Evolutionary conservation across 2,113 vertebrate genomes (phyloP), one percentile per base, ranked within the genome.

Genomic region (Cynoglossus semilaevis): DNA sequence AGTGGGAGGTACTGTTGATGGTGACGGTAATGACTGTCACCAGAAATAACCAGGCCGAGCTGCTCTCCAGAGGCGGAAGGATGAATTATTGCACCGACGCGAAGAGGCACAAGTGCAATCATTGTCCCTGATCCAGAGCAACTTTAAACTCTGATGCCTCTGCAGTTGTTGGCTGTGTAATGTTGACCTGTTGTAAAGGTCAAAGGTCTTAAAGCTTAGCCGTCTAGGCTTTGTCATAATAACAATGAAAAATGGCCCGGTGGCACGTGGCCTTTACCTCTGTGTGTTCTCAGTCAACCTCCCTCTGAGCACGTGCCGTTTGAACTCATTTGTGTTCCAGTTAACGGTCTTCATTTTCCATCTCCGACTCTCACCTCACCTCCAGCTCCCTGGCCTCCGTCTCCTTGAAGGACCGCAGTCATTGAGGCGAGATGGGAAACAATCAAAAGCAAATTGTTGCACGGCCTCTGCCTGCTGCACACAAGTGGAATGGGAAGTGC

Each of bases 401-500:
- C 51, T 52, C 63, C 55, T 45, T 63, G 69, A 14, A 1, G 17
- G 62, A 59, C 43, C 8, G 22, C 51, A 79, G 77, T 65, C 58
- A 22, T 70, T 2, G 14, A 22, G 68, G 76, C 70, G 74, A 84
- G 77, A 85, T 77, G 60, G 76, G 66, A 85, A 85, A 79, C 84
- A 81, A 88, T 88, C 79, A 84, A 56, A 64, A 36, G 69, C 67
- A 86, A 82, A 84, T 88, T 88, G 79, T 70, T 3, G 6, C 9
- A 37, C 70, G 1, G 64, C 66, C 15, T 5, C 70, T 35, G 44
- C 44, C 60, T n/a, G 49, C 56, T 51, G 1, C 57, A 66, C 71
- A 67, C 66, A 72, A 80, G 76, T 68, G 65, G 65, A 79, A 70
- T 63, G 43, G 74, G 77, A 79, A 79, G 75, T 59, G 82, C 60